Evolutionary conservation across 2,797 vertebrate species (phyloP).

Genomic region (Chelidonichthys spinosus): DNA sequence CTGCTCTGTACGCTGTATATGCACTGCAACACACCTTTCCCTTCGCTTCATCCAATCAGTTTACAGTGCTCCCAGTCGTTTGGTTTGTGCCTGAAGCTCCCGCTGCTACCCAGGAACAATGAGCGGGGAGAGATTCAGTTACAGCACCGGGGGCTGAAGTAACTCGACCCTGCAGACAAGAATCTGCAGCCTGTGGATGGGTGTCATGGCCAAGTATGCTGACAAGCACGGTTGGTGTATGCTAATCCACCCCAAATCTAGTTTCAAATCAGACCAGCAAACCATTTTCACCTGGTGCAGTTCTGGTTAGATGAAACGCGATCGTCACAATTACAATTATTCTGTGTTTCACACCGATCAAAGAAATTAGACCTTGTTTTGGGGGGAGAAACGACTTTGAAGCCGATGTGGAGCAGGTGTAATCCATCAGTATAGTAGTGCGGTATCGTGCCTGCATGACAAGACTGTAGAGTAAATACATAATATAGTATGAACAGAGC

Average conservation of each 20-base stretch:
- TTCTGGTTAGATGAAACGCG: conserved; percentile 40
- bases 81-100: conserved; percentile 73
- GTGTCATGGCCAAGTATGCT: conserved; percentile 68
- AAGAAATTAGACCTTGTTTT: conserved; percentile 49
- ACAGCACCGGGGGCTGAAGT: conserved; percentile 73
- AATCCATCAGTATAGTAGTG: conserved; percentile 63
- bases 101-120: conserved; percentile 81
- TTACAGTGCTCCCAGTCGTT: conserved; percentile 59
- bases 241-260: conserved; percentile 72
- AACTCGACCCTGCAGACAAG: conserved; percentile 78
- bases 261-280: conserved; percentile 68
- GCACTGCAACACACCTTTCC: conserved; percentile 34
- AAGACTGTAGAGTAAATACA: conserved; percentile 61
- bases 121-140: conserved; percentile 74
- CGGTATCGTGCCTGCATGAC: conserved; percentile 40
- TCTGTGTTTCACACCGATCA: conserved; percentile 42
- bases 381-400: conserved; percentile 25
- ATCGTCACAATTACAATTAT: conserved; percentile 40
- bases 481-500: conserved; percentile 65
- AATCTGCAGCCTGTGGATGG: conserved; percentile 78
- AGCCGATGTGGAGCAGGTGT: conserved; percentile 45
- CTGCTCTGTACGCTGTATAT: conserved; percentile 6
- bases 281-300: conserved; percentile 28
- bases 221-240: conserved; percentile 67
- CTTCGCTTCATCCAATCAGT: conserved; percentile 55